Percentiles rank a stretch among this genome's conserved stretches.
Conservation (phyloP, 2,113 vertebrate species). For the Scopus umbretta region DNA sequence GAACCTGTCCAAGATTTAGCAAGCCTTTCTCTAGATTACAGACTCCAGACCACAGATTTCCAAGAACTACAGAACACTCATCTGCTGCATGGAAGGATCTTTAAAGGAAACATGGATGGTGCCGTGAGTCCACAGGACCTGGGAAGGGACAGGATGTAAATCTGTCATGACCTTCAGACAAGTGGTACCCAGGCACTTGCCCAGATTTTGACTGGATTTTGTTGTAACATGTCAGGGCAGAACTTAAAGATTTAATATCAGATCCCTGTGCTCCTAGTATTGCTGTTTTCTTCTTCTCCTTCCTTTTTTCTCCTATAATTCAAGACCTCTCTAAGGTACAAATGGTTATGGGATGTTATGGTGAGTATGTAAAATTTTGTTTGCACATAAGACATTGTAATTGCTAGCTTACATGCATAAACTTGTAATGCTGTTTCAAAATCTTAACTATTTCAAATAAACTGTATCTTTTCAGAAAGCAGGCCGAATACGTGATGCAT, state of each 20-base stretch:
- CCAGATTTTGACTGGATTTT: not conserved
- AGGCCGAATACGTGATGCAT: not conserved
- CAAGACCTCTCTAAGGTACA: not conserved
- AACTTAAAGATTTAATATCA: not conserved
- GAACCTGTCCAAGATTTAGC: not conserved
- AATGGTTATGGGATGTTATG: not conserved
- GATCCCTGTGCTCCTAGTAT: not conserved
- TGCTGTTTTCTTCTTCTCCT: not conserved
- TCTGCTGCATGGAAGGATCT: not conserved
- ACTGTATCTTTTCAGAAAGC: not conserved
- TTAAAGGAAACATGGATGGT: not conserved
- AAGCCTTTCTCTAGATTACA: not conserved
- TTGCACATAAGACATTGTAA: conserved; percentile 5
- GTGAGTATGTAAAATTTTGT: conserved; percentile 5
- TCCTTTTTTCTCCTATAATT: not conserved
- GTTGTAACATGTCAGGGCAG: not conserved
- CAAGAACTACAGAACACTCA: not conserved
- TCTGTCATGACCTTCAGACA: not conserved
- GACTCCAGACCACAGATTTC: not conserved
- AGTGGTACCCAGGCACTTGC: not conserved
- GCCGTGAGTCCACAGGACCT: not conserved
- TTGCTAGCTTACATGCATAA: conserved; percentile 21
- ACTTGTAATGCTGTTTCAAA: conserved; percentile 20
- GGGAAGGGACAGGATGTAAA: not conserved
- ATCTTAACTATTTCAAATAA: not conserved